A percentile compares a stretch with the other conserved stretches of the same genome.
These are phyloP conservation scores for Diacarnus erythraeanus DNA, from an alignment of 37 sponge, comb jelly and placozoan genomes.

Conservation along the genomic window DNA sequence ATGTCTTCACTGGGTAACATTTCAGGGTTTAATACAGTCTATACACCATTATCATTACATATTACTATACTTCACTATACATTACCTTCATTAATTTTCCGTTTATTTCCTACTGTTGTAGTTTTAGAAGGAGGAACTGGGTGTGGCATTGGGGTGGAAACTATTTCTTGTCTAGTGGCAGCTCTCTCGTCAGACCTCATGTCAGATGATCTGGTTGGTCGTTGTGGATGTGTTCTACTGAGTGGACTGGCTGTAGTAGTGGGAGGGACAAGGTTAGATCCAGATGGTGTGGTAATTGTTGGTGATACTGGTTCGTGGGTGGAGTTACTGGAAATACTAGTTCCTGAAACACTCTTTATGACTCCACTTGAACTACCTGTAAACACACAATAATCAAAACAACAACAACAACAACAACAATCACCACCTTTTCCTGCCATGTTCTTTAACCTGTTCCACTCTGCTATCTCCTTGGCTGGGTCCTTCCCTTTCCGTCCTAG, in stretches of 20 bases:
- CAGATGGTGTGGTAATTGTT: background rate
- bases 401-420: too few relatives aligned
- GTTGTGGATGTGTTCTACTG: too few relatives aligned
- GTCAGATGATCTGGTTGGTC: too few relatives aligned
- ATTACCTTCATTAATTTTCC: background rate
- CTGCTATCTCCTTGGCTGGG: constrained; percentile 59
- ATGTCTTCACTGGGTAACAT: too few relatives aligned
- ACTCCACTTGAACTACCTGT: background rate
- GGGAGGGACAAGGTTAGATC: background rate
- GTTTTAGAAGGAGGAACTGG: background rate
- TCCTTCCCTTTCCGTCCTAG: constrained; percentile 41
- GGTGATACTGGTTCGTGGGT: background rate
- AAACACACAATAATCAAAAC: too few relatives aligned
- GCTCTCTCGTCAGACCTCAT: background rate
- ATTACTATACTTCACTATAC: too few relatives aligned
- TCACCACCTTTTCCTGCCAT: constrained; percentile 36
- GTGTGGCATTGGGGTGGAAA: background rate
- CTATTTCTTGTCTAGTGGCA: background rate
- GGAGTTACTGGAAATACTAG: background rate
- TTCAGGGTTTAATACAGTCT: too few relatives aligned
- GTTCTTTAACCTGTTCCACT: constrained; percentile 69
- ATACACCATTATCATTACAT: too few relatives aligned
- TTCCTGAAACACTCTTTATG: background rate
- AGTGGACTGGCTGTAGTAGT: too few relatives aligned
- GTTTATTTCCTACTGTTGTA: background rate